Conservation (phyloP, 1,140 invertebrate genomes). For the Arctopsyche grandis region DNA sequence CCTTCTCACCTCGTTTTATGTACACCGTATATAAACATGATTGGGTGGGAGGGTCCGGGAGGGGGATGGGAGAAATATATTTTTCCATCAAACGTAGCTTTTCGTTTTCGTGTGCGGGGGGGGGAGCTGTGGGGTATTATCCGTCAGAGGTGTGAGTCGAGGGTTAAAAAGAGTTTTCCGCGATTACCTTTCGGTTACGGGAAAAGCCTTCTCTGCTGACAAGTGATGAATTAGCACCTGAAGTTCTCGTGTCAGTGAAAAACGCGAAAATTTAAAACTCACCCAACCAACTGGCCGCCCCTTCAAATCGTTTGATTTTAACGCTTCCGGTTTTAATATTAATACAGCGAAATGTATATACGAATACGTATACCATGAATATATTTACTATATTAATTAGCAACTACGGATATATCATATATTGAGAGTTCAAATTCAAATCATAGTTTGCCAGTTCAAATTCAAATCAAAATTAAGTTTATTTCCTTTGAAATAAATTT, state of each 20-base stretch:
- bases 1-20: slow-evolving; percentile 6
- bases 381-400: too few species aligned
- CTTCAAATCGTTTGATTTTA: slow-evolving; percentile 36
- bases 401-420: too few species aligned
- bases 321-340: background rate
- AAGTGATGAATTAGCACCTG: slow-evolving; percentile 45
- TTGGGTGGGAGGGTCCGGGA: background rate
- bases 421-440: too few species aligned
- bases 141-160: background rate
- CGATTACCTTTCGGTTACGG: slow-evolving; percentile 42
- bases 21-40: slow-evolving; percentile 22
- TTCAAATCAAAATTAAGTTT: too few species aligned
- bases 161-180: slow-evolving; percentile 34
- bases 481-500: too few species aligned
- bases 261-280: slow-evolving; percentile 44
- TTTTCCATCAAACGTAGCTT: slow-evolving; percentile 43
- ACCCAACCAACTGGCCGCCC: background rate
- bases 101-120: background rate
- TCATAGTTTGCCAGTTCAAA: too few species aligned
- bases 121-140: background rate
- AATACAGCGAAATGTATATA: too few species aligned
- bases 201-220: slow-evolving; percentile 36
- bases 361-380: too few species aligned
- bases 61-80: slow-evolving; percentile 25
- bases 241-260: slow-evolving; percentile 42